Evolutionary conservation across 2,113 vertebrate species (phyloP).

Genomic region (Campylomormyrus numenius): DNA sequence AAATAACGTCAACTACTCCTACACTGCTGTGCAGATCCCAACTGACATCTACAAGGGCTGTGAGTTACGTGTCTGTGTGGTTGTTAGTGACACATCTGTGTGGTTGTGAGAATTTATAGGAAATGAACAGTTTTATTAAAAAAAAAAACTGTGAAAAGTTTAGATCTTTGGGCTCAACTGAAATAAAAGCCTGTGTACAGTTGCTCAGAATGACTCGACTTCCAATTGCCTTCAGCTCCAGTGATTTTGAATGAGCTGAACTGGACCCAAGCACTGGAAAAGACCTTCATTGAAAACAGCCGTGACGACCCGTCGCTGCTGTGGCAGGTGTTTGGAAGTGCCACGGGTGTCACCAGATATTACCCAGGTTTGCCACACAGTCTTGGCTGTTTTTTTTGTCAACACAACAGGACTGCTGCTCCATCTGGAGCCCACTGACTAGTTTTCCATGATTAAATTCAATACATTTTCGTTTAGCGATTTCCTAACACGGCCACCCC

Average conservation of each 20-base stretch:
- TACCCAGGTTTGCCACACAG: conserved; percentile 73
- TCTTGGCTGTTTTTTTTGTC: not conserved
- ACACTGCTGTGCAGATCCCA: conserved; percentile 93
- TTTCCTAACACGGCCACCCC: not conserved
- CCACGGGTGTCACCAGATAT: conserved; percentile 92
- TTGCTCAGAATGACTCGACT: not conserved
- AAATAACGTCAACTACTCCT: conserved; percentile 94
- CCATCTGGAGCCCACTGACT: not conserved
- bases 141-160: not conserved
- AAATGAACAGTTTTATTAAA: not conserved
- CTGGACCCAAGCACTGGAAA: conserved; percentile 91
- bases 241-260: conserved; percentile 93
- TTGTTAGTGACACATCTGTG: not conserved
- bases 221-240: conserved; percentile 60
- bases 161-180: not conserved
- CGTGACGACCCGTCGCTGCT: conserved; percentile 85
- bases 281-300: conserved; percentile 85
- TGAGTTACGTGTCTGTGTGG: conserved; percentile 53
- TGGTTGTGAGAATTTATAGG: not conserved
- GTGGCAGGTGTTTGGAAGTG: conserved; percentile 96
- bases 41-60: conserved; percentile 99
- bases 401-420: not conserved
- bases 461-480: not conserved
- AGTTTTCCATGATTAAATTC: not conserved
- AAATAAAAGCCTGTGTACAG: not conserved